These are phyloP conservation scores for Cerastis rubricosa DNA, from an alignment of 2,888 invertebrate genomes.

Conservation along the genomic window DNA sequence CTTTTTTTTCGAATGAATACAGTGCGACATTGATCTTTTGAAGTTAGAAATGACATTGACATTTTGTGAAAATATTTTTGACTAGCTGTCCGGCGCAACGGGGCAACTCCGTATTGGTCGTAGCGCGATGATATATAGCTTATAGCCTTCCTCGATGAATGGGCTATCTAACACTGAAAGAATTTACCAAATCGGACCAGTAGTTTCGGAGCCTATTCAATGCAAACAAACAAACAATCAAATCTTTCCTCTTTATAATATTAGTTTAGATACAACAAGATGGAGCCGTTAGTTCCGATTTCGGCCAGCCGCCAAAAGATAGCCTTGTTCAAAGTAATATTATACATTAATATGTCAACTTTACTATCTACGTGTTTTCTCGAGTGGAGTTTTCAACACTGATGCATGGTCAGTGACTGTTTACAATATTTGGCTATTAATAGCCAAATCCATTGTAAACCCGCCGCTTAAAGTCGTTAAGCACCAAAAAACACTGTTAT, in stretches of 20 bases:
- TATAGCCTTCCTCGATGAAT: too few relatives aligned
- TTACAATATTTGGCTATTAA: not conserved
- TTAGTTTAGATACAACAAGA: too few relatives aligned
- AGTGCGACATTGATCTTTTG: not conserved
- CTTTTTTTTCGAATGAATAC: not conserved
- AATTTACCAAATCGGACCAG: too few relatives aligned
- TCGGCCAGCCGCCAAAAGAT: not conserved
- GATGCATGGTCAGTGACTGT: not conserved
- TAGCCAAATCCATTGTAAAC: not conserved
- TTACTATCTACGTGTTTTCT: not conserved
- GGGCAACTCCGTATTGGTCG: too few relatives aligned
- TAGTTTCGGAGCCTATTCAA: too few relatives aligned
- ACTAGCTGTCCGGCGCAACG: too few relatives aligned
- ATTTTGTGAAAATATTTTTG: not conserved
- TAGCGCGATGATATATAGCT: too few relatives aligned
- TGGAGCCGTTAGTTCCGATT: not conserved
- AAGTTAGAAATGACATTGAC: not conserved
- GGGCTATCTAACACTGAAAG: too few relatives aligned
- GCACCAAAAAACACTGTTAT: conserved; percentile 9
- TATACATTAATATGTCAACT: not conserved
- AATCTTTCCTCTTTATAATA: too few relatives aligned
- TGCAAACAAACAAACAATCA: too few relatives aligned
- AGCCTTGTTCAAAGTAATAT: not conserved
- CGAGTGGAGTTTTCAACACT: not conserved
- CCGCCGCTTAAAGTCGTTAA: not conserved